Conservation (phyloP, 2,888 invertebrate genomes). For the Smittia sp. region DNA sequence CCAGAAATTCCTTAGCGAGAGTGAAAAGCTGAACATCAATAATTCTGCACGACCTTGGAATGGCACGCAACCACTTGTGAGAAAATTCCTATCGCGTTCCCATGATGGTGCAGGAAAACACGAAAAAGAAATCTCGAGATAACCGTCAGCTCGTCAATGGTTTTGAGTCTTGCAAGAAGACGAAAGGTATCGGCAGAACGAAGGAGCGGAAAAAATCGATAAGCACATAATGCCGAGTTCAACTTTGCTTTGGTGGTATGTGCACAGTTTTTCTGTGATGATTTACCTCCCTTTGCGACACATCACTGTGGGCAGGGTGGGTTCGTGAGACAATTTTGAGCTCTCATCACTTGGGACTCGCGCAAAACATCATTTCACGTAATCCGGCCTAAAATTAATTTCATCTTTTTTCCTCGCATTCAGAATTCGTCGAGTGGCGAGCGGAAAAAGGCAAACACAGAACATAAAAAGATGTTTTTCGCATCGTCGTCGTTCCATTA, state of each 20-base stretch:
- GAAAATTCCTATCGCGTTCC: conserved; percentile 10
- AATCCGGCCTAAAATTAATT: not conserved
- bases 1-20: conserved; percentile 28
- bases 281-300: conserved; percentile 4
- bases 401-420: not conserved
- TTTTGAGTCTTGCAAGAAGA: not conserved
- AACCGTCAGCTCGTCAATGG: not conserved
- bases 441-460: not conserved
- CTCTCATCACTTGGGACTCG: too few relatives aligned
- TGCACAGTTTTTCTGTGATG: not conserved
- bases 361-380: too few relatives aligned
- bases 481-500: conserved; percentile 5
- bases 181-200: not conserved
- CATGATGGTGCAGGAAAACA: not conserved
- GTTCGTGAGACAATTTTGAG: not conserved
- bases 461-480: not conserved
- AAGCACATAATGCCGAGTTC: conserved; percentile 7
- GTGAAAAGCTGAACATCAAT: conserved; percentile 28
- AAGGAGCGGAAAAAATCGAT: not conserved
- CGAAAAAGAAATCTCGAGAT: not conserved
- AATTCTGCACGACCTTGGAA: conserved; percentile 31
- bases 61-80: conserved; percentile 35
- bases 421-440: not conserved
- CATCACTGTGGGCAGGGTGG: not conserved
- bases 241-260: not conserved